These are phyloP conservation scores for Crotophaga sulcirostris DNA, from an alignment of 2,113 vertebrate genomes.

Conservation along the genomic window DNA sequence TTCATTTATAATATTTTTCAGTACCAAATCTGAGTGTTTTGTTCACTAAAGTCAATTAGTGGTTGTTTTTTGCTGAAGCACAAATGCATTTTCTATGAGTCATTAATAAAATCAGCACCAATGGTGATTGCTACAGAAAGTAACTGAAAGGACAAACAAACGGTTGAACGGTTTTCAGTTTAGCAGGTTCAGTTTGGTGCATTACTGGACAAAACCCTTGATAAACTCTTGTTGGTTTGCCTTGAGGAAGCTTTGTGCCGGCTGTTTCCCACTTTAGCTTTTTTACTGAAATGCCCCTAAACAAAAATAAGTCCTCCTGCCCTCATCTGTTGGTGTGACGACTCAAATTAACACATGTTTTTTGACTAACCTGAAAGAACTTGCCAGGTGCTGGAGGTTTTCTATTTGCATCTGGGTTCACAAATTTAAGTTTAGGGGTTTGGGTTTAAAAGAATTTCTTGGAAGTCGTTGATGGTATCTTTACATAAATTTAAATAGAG, in stretches of 20 bases:
- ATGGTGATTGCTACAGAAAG: conserved; percentile 42
- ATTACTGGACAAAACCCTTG: conserved; percentile 48
- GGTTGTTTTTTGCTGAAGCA: neutral
- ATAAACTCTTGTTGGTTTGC: conserved; percentile 16
- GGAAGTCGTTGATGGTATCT: conserved; percentile 81
- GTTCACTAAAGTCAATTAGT: neutral
- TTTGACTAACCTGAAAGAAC: conserved; percentile 86
- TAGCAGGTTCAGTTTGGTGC: conserved; percentile 11
- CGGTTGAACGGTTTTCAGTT: conserved; percentile 64
- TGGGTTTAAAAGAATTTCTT: conserved; percentile 83
- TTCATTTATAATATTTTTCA: neutral
- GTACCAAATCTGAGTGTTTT: neutral
- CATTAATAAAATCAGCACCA: conserved; percentile 42
- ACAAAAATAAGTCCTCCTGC: conserved; percentile 72
- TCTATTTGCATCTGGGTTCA: conserved; percentile 89
- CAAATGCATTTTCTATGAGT: conserved; percentile 61
- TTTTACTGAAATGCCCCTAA: conserved; percentile 72
- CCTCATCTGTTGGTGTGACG: conserved; percentile 71
- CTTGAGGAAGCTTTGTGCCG: conserved; percentile 42
- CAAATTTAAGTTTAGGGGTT: conserved; percentile 76
- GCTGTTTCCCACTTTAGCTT: conserved; percentile 65
- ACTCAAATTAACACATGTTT: conserved; percentile 78
- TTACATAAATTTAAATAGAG: conserved; percentile 75
- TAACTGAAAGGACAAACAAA: conserved; percentile 65
- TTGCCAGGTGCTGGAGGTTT: conserved; percentile 79